Percentiles rank a stretch among this genome's conserved stretches.
phyloP scores from a whole-genome alignment of 64 coral and sea anemone species.

The Pocillopora verrucosa region DNA sequence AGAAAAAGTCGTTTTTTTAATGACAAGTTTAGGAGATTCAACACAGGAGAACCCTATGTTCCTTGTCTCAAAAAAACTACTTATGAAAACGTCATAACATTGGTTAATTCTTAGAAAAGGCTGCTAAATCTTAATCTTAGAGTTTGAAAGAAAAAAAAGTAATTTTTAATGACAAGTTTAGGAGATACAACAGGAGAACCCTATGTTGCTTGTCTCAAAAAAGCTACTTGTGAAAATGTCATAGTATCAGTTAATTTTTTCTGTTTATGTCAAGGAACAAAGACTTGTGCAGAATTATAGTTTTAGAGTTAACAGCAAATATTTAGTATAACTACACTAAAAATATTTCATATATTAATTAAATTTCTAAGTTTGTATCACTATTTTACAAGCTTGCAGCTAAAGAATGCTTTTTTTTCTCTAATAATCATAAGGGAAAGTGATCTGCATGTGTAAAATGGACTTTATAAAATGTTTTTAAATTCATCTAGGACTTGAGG shows the following conservation, averaged over 20 bases:
- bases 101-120: no score
- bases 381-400: not conserved
- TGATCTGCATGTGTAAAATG: not conserved
- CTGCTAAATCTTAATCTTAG: not conserved
- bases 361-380: not conserved
- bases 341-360: constrained; percentile 4
- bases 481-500: not conserved
- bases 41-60: no score
- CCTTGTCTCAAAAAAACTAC: no score
- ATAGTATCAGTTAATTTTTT: not conserved
- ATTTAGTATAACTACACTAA: not conserved
- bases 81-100: no score
- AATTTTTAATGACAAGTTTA: not conserved
- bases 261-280: not conserved
- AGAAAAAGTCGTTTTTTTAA: no score
- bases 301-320: not conserved
- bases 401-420: not conserved
- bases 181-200: not conserved
- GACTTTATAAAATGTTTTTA: not conserved
- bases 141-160: not conserved
- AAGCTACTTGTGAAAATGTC: no score
- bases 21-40: no score
- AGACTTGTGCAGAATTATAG: not conserved
- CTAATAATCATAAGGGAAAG: not conserved
- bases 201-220: no score